phyloP scores from a whole-genome alignment of 2,888 invertebrate genomes.

The Epinotia demarniana region DNA sequence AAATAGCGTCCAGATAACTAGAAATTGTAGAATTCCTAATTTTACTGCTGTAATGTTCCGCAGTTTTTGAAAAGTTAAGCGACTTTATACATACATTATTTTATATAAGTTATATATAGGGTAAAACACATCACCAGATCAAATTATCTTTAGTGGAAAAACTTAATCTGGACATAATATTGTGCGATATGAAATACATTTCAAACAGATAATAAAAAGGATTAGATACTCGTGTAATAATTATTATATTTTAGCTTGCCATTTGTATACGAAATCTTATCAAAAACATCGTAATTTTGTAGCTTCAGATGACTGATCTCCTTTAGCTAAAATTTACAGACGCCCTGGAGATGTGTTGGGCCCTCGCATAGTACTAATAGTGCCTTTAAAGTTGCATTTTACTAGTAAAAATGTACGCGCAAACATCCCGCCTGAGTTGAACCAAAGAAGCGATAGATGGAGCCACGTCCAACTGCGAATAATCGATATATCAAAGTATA shows the following conservation, averaged over 20 bases:
- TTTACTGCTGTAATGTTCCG: not conserved
- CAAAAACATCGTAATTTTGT: too few species aligned
- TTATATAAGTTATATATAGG: not conserved
- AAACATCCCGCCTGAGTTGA: slow-evolving; percentile 61
- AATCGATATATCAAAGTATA: not conserved
- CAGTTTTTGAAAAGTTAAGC: not conserved
- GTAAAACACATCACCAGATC: not conserved
- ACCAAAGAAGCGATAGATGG: slow-evolving; percentile 63
- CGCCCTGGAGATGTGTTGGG: not conserved
- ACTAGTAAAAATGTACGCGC: slow-evolving; percentile 52
- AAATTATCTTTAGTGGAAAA: not conserved
- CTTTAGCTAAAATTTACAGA: not conserved
- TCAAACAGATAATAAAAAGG: too few species aligned
- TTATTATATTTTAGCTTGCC: too few species aligned
- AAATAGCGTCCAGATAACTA: slow-evolving; percentile 34
- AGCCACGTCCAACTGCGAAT: slow-evolving; percentile 13
- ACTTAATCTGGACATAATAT: not conserved
- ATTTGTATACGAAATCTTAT: too few species aligned
- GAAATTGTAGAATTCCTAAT: not conserved
- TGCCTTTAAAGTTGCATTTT: slow-evolving; percentile 41
- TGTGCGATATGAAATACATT: too few species aligned
- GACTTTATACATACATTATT: not conserved
- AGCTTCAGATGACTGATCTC: too few species aligned
- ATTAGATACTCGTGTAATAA: too few species aligned
- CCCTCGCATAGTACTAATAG: slow-evolving; percentile 24